Evolutionary conservation across 2,797 vertebrate genomes (phyloP).

Genomic region (Bufotes viridis): DNA sequence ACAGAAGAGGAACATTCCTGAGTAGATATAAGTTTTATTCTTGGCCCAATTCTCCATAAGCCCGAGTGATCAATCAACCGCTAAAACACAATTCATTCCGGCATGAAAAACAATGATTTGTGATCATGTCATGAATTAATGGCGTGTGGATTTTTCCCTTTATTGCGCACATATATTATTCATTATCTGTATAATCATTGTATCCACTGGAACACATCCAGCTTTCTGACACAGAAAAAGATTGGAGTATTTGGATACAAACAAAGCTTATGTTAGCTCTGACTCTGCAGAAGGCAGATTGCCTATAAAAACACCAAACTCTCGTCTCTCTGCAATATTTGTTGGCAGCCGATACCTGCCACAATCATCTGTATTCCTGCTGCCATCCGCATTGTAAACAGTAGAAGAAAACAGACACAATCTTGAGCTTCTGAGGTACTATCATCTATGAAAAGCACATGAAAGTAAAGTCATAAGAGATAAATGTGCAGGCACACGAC

Average conservation of each 20-base stretch:
- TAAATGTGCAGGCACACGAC: too few species aligned
- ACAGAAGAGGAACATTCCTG: not conserved
- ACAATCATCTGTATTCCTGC: slow-evolving; percentile 47
- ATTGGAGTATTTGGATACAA: slow-evolving; percentile 14
- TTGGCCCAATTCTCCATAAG: not conserved
- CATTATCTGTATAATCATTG: not conserved
- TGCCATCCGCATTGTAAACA: slow-evolving; percentile 38
- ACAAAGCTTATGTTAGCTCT: slow-evolving; percentile 22
- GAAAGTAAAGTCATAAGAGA: too few species aligned
- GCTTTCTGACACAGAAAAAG: not conserved
- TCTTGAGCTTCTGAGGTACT: slow-evolving; percentile 18
- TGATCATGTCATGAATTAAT: not conserved
- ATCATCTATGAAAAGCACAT: slow-evolving; percentile 27
- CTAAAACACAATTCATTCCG: not conserved
- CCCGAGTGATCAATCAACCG: not conserved
- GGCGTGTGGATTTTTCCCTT: not conserved
- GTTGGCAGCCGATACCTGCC: slow-evolving; percentile 29
- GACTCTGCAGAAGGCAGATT: slow-evolving; percentile 47
- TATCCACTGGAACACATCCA: not conserved
- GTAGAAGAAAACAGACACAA: slow-evolving; percentile 37
- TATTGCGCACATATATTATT: slow-evolving; percentile 12
- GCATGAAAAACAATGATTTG: not conserved
- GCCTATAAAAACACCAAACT: slow-evolving; percentile 33
- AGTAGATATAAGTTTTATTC: not conserved
- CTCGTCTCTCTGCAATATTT: slow-evolving; percentile 21